Conservation (phyloP, 2,113 vertebrate genomes). For the Callaeas wilsoni region DNA sequence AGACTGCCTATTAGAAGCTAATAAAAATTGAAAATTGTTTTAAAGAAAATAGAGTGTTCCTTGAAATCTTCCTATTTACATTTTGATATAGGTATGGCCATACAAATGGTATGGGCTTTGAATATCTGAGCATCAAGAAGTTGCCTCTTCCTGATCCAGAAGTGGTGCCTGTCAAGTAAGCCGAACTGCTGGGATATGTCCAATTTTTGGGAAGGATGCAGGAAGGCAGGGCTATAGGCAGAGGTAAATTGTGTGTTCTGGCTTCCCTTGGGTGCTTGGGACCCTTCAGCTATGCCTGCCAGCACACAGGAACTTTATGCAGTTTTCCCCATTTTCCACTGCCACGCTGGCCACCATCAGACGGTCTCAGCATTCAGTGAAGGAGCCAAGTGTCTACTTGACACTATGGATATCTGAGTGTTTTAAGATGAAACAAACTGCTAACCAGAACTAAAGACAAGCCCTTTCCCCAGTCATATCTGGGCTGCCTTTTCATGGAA, state of each 20-base stretch:
- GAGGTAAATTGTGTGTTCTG: neutral
- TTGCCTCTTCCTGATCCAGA: neutral
- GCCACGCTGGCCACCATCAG: neutral
- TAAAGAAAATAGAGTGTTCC: neutral
- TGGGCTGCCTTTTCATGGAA: neutral
- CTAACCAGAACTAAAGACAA: neutral
- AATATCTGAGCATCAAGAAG: neutral
- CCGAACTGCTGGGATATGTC: neutral
- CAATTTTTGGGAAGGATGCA: accelerated
- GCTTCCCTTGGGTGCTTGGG: neutral
- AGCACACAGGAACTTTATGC: neutral
- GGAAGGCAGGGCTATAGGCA: neutral
- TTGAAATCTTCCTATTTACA: neutral
- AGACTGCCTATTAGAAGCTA: neutral
- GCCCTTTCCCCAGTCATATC: neutral
- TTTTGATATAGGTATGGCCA: neutral
- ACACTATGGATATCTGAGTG: neutral
- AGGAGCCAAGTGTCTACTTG: neutral
- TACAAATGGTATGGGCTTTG: neutral
- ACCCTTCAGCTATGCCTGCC: neutral
- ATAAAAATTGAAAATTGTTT: neutral
- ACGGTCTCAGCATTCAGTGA: neutral
- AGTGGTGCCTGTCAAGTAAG: neutral
- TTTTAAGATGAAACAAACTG: neutral
- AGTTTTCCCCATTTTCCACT: neutral